Evolutionary conservation across 2,888 invertebrate genomes (phyloP), one percentile per base, ranked within the genome.

Genomic region (Scaptomyza reducta): DNA sequence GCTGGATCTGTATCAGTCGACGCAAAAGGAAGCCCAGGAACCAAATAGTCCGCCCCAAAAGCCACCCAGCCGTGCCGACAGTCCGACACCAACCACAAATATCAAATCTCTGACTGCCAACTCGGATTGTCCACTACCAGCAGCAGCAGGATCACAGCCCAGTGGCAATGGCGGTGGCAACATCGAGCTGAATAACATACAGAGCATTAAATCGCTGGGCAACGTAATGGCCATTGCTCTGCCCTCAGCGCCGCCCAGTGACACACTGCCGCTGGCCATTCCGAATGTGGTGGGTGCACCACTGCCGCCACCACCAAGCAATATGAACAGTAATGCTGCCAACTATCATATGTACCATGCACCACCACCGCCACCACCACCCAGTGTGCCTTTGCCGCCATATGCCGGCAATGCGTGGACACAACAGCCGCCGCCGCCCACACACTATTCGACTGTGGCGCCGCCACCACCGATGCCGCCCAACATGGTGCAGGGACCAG

Each of bases 1-100:
- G 11, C 91, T 99, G 71, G 99, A 99, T 92, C 92, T 99, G 64
- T 99, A 99, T 92, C 95, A 96, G 79, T 94, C 96, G 70, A 93
- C 93, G 53, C 93, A 94, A 74, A 92, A 93, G 10, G 94, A 94
- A 13, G 93, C 94, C 0, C 95, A 95, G 59, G 89, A 88, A 31
- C 61, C 77, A 1, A 79, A 73, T 14, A 90, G 89, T 60, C 96
- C 96, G 0, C 95, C 95, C 0, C 90, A 93, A 33, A 90, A 93
- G 41, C 92, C 94, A 25, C 96, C 84, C 94, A 96, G 74, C 61
- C 90, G 91, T 4, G 90, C 90, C 1, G 96, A 96, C 1, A 95
- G 95, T 1, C 91, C 94, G 6, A 71, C 62, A 13, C 50, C 38
- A 22, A 44, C 64, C 3, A 78, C 89, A 18, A 77, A 74, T 13